Percentiles rank a stretch among this genome's conserved stretches.
phyloP scores from a whole-genome alignment of 2,888 invertebrate species.

The Melanotus villosus region DNA sequence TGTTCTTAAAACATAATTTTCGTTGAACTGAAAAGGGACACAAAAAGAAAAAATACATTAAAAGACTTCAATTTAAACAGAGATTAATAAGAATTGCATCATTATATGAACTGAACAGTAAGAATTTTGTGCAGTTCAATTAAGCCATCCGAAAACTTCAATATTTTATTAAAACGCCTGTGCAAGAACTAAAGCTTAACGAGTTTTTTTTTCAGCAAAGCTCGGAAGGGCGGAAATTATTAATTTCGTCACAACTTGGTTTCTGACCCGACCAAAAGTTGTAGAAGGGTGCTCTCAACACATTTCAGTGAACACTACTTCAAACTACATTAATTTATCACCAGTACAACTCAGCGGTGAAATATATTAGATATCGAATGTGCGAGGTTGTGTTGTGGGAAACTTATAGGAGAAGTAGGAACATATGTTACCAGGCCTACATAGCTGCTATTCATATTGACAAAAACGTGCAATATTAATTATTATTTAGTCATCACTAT shows the following conservation, averaged over 20 bases:
- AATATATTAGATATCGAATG: constrained; percentile 19
- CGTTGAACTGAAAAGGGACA: no score
- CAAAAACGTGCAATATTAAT: not conserved
- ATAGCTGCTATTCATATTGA: not conserved
- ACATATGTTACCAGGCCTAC: not conserved
- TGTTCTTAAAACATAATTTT: no score
- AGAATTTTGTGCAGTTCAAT: not conserved
- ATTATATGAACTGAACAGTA: no score
- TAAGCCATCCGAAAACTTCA: not conserved
- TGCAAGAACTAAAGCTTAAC: constrained; percentile 4
- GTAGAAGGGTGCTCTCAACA: constrained; percentile 16
- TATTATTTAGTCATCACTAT: not conserved
- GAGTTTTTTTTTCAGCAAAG: constrained; percentile 15
- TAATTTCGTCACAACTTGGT: constrained; percentile 21
- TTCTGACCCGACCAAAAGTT: constrained; percentile 20
- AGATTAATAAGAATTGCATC: no score
- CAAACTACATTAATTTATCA: constrained; percentile 23
- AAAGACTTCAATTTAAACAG: no score
- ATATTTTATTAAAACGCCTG: constrained; percentile 9
- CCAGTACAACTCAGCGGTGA: constrained; percentile 8
- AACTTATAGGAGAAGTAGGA: not conserved
- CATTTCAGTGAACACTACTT: constrained; percentile 20
- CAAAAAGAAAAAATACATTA: no score
- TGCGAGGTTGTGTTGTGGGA: not conserved
- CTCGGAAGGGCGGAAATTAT: constrained; percentile 17